Evolutionary conservation across 2,113 vertebrate species (phyloP), one percentile per base, ranked within the genome.

Genomic region (Cyprinodon tularosa): DNA sequence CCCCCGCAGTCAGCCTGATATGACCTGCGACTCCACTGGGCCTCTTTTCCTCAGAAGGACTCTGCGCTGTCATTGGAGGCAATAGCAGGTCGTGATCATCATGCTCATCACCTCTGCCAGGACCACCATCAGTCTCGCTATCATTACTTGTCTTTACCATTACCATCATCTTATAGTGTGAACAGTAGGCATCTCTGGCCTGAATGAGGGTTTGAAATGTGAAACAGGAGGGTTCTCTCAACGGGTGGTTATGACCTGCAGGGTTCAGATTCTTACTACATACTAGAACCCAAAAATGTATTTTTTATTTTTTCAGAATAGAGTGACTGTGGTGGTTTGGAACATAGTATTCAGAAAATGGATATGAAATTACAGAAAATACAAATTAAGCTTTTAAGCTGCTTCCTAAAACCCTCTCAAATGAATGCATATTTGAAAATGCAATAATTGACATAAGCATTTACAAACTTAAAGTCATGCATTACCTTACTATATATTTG

Each of bases 1-100:
- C 90, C 89, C 91, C 88, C 29, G 47, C 86, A 12, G 91, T 60
- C 77, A 73, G 12, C 85, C 77, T 84, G 83, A 91, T 92, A 71
- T 20, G 68, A 73, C 62, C 77, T 14, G 62, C 11, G 1, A 59
- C 59, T 87, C 66, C 14, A 38, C 76, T 22, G 47, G 4, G 48
- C 70, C 59, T 61, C 50, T 71, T 76, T 53, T 81, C 78, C 86
- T 57, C 76, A 62, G 78, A 66, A 78, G 72, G 84, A 71, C 80
- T 78, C 38, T 2, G 22, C 36, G 9, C 60, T 57, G 60, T 84
- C 85, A 84, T 81, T 70, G 82, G 57, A 78, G 47, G 69, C 70
- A 71, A 83, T 72, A 69, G 60, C 78, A 69, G 61, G 71, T 71
- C 72, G 74, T 62, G 61, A 89, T 90, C 71, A 87, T 84, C 78